Base-by-base conservation (phyloP, 1,140 invertebrate species). In the Aphis craccivora region DNA sequence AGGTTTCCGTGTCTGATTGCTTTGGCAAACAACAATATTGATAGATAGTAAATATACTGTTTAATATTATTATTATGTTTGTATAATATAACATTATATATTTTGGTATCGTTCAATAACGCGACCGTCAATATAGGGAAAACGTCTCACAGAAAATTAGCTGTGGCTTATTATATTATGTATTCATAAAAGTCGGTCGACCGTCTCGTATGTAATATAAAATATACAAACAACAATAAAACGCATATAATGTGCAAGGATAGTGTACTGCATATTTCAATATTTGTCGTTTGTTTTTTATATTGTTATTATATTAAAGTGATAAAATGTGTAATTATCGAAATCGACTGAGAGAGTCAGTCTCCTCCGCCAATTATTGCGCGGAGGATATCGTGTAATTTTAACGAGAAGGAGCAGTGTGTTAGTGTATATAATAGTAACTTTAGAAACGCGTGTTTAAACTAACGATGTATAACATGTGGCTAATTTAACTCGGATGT, bases 1-100 rank as follows among this genome's bases (percentile, higher is more conserved):
- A 40, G 37, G 40, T 43, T 90, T 90, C 89, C 89, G 89, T 30
- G 89, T 67, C 53, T 30, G 89, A 90, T 90, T 60, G 55, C 53
- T 89, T 23, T 60, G 25, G 55, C 53, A 14, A 67, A 67, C 55
- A 30, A 67, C 37, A n/a, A 40, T 86, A 87, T 89, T 23, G 48
- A 51, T 53, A 45, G 43, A 88, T 35, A 48, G 45, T 48, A 35
- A n/a, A n/a, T n/a, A 48, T 37, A 83, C 0, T 83, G 22, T 37
- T 43, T 86, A 86, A 43, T 86, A 86, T 45, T 86, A 86, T 86
- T 45, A 86, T 86, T 86, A n/a, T 45, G 35, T 81, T 8, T 22
- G 18, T 81, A 37, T 18, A 45, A 11, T 20, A 22, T 81, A n/a
- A n/a, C n/a, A 81, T 22, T 37, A 81, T 81, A 81, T 23, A 35